Evolutionary conservation across 1,140 invertebrate species (phyloP), one percentile per base, ranked within the genome.

Genomic region (Cotesia chilonis): DNA sequence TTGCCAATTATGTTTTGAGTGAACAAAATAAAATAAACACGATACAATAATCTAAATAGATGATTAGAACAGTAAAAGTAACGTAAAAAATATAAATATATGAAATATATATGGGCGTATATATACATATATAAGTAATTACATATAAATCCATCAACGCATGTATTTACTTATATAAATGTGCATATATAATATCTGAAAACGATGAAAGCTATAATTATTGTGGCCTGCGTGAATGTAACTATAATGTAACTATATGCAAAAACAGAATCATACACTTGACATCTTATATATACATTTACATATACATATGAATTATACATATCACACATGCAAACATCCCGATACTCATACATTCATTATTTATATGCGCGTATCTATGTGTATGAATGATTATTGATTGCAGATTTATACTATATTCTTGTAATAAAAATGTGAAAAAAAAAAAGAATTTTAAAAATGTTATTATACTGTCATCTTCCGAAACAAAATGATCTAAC

Each of bases 401-500:
- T 68, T 68, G 70, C 77, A 85, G 83, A 84, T 87, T 87, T 86
- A 86, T 87, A 86, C 84, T 87, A 84, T 87, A 87, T 87, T 87
- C 79, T 87, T 87, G 79, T 86, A 87, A 87, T 87, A 87, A 87
- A 87, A 85, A 71, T 75, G 78, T 76, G 38, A 77, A 77, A 77
- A 84, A 78, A 78, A 72, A 66, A 47, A 47, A 47, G 36, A 71
- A 68, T 47, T 66, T 28, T 52, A 70, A 14, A 35, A 67, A 67
- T 10, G 20, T 36, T 64, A 61, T 59, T 60, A 68, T 68, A n/a
- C 41, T 41, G 66, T 57, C 36, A 10, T 54, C 4, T 38, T n/a
- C 14, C n/a, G 63, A 17, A 38, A 37, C 10, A 65, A 6, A 36
- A 38, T 65, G 10, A 36, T 47, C 41, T 47, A 47, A 47, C 10